Base-by-base conservation (phyloP, 2,797 vertebrate species). In the Babyrousa celebensis region DNA sequence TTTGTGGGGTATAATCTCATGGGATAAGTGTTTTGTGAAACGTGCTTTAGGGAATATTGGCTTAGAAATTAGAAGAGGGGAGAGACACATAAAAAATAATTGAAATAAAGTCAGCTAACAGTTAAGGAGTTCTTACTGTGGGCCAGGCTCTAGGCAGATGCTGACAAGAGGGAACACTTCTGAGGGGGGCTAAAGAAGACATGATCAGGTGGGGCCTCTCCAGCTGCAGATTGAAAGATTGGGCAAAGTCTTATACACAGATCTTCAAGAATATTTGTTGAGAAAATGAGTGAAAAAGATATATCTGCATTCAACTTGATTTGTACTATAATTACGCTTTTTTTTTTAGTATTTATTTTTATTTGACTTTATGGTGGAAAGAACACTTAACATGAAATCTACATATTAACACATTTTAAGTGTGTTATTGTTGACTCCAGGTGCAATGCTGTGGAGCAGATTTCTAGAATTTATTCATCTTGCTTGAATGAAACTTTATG, bases 21-120 rank as follows among this genome's bases (percentile, higher is more conserved):
- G 25, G n/a, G 40, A 89, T 23, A 92, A 91, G 54, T 63, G 25
- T 96, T 94, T 91, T 72, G 58, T 86, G 65, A 85, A 71, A 85
- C 29, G 1, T 32, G 6, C 29, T 92, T 80, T 71, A 62, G 40
- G 70, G 36, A 90, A 79, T 94, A 32, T 12, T 71, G 54, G 32
- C 15, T 52, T 92, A 68, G 21, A 58, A 27, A 6, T 36, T 92
- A 72, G 18, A 52, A 60, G 63, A 95, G 29, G 36, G 8, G 2
- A 91, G 52, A 91, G 3, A 54, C 21, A 27, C 5, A 21, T 56
- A 88, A 80, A 80, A 85, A 67, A 8, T 83, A 70, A 63, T 67
- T 36, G 43, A 89, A 95, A 68, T 77, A 23, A 60, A 52, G 27
- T 52, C 40, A 63, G 71, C 79, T 85, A 67, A 74, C 71, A 92